These are phyloP conservation scores for Corvus hawaiiensis DNA, from an alignment of 2,113 vertebrate species.

Conservation along the genomic window DNA sequence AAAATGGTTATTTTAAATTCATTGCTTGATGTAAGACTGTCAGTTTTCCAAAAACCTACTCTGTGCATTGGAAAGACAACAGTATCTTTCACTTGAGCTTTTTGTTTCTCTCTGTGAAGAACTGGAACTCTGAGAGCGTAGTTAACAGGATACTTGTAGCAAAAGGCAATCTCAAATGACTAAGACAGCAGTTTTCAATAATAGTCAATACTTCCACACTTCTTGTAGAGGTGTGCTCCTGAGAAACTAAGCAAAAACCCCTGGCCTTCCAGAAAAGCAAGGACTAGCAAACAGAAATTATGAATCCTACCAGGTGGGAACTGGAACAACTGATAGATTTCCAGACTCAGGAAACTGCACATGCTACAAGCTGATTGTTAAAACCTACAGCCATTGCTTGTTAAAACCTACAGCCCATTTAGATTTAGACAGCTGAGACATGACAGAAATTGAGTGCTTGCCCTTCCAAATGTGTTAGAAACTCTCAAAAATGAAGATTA, in stretches of 20 bases:
- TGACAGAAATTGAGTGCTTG: not conserved
- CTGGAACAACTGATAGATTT: not conserved
- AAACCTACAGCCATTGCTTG: not conserved
- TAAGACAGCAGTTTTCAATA: not conserved
- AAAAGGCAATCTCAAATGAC: not conserved
- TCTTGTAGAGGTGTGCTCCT: not conserved
- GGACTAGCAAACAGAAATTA: not conserved
- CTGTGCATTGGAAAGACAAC: not conserved
- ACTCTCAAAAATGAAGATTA: not conserved
- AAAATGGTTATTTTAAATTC: conserved; percentile 56
- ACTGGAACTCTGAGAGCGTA: not conserved
- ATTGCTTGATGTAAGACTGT: conserved; percentile 24
- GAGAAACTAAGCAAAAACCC: not conserved
- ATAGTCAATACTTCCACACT: not conserved
- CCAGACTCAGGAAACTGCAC: not conserved
- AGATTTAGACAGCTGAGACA: not conserved
- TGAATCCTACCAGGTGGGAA: not conserved
- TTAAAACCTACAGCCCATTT: not conserved
- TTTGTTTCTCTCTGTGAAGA: not conserved
- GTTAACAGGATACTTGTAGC: not conserved
- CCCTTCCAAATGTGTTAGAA: not conserved
- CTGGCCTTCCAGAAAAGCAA: not conserved
- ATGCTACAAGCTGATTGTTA: not conserved
- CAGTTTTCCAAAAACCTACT: conserved; percentile 17
- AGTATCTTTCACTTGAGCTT: not conserved